Percentiles rank a stretch among this genome's conserved stretches.
These are phyloP conservation scores for Mola mola DNA, from an alignment of 2,113 vertebrate species.

Conservation along the genomic window DNA sequence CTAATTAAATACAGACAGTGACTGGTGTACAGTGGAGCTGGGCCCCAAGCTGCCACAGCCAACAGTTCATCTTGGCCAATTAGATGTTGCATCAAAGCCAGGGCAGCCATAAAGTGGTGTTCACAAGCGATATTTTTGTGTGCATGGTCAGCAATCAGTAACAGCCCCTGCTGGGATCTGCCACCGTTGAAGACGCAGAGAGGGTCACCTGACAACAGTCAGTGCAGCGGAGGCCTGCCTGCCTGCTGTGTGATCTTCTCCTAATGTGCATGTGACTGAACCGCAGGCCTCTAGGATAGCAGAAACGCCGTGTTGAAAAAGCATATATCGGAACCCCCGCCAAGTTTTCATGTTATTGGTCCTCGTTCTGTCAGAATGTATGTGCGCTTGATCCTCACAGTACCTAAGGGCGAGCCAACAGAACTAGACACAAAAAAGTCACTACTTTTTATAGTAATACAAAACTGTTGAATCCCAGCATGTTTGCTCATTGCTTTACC, in stretches of 20 bases:
- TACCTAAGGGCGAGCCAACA: slow-evolving; percentile 28
- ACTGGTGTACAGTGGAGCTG: slow-evolving; percentile 57
- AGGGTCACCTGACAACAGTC: slow-evolving; percentile 76
- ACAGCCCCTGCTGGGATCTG: slow-evolving; percentile 71
- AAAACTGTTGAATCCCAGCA: slow-evolving; percentile 27
- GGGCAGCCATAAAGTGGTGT: slow-evolving; percentile 65
- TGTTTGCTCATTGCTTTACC: slow-evolving; percentile 17
- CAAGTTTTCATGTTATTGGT: slow-evolving; percentile 53
- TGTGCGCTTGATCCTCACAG: slow-evolving; percentile 43
- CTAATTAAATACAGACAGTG: slow-evolving; percentile 75
- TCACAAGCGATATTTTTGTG: slow-evolving; percentile 75
- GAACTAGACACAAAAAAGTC: slow-evolving; percentile 31
- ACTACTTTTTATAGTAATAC: slow-evolving; percentile 30
- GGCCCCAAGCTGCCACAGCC: slow-evolving; percentile 72
- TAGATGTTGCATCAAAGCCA: slow-evolving; percentile 78
- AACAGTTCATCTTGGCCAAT: slow-evolving; percentile 80
- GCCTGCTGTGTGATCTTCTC: slow-evolving; percentile 73
- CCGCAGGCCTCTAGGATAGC: slow-evolving; percentile 51
- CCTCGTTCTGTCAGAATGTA: slow-evolving; percentile 58
- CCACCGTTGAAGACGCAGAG: slow-evolving; percentile 54
- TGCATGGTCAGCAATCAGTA: slow-evolving; percentile 79
- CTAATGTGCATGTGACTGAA: slow-evolving; percentile 56
- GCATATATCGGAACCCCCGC: slow-evolving; percentile 34
- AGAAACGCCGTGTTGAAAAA: slow-evolving; percentile 38
- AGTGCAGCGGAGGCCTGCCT: slow-evolving; percentile 54